Conservation (phyloP, 2,113 vertebrate species). For the Cisticola juncidis region DNA sequence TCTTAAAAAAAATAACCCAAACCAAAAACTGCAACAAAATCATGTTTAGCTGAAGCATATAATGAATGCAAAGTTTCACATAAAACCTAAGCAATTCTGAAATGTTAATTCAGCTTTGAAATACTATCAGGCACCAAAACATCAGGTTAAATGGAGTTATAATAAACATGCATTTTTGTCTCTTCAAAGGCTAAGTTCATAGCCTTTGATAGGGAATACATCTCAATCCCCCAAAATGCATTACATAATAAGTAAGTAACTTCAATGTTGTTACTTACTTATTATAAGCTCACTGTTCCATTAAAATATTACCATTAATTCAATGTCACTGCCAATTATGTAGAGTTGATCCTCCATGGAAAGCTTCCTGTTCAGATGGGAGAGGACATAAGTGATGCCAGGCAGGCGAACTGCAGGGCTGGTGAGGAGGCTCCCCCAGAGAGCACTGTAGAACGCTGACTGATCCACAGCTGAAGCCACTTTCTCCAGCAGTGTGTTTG, state of each 20-base stretch:
- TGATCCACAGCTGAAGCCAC: constrained; percentile 95
- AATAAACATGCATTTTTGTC: neutral
- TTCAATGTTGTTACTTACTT: neutral
- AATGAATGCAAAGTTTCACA: neutral
- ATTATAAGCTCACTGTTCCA: neutral
- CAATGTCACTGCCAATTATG: constrained; percentile 97
- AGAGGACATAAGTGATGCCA: constrained; percentile 93
- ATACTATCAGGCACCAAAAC: neutral
- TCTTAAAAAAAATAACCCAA: neutral
- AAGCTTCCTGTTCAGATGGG: constrained; percentile 95
- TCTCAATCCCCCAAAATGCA: neutral
- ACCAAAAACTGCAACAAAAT: neutral
- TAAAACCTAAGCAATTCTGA: neutral
- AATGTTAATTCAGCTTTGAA: neutral
- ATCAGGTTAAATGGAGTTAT: neutral
- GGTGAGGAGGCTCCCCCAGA: constrained; percentile 98
- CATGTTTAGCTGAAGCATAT: neutral
- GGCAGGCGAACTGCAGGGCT: constrained; percentile 94
- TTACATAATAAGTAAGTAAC: neutral
- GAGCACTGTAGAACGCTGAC: constrained; percentile 93
- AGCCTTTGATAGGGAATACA: neutral
- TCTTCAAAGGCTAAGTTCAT: neutral
- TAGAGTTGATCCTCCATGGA: constrained; percentile 99
- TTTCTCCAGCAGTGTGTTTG: constrained; percentile 93
- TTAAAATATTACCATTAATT: constrained; percentile 87